Conservation (phyloP, 2,113 vertebrate species). For the Smithornis capensis region DNA sequence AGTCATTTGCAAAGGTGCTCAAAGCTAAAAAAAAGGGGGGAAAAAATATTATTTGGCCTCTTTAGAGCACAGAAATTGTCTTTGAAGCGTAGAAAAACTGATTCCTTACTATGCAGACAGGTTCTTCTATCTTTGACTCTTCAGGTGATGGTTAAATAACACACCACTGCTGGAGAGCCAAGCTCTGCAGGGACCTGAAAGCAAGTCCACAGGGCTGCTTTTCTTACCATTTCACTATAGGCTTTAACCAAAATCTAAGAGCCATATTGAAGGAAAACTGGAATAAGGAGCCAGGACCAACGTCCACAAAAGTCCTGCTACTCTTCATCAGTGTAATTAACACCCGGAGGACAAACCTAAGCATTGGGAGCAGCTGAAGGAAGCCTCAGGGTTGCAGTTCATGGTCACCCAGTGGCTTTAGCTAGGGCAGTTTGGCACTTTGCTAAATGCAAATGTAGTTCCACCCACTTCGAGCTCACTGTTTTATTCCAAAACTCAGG, state of each 20-base stretch:
- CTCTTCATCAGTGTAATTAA: neutral
- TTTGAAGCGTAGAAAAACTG: neutral
- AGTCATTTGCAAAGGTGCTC: constrained; percentile 35
- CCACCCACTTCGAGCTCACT: neutral
- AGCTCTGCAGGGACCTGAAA: neutral
- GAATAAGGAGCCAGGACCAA: neutral
- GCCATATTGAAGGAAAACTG: neutral
- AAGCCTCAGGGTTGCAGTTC: neutral
- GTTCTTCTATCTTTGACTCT: neutral
- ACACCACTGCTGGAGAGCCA: neutral
- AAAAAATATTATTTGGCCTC: neutral
- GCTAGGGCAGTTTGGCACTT: neutral
- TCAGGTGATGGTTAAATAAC: neutral
- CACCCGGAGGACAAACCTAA: neutral
- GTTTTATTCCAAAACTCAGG: neutral
- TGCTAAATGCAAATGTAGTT: neutral
- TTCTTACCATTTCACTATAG: neutral
- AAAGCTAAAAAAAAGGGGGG: neutral
- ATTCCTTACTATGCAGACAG: neutral
- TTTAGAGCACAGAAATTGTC: neutral
- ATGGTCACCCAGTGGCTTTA: neutral
- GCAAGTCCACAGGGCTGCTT: neutral
- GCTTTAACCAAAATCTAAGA: neutral
- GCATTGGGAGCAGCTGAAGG: neutral
- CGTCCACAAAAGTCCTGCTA: neutral